Base-by-base conservation (phyloP, 1,140 invertebrate species). In the Sinonovacula constricta region DNA sequence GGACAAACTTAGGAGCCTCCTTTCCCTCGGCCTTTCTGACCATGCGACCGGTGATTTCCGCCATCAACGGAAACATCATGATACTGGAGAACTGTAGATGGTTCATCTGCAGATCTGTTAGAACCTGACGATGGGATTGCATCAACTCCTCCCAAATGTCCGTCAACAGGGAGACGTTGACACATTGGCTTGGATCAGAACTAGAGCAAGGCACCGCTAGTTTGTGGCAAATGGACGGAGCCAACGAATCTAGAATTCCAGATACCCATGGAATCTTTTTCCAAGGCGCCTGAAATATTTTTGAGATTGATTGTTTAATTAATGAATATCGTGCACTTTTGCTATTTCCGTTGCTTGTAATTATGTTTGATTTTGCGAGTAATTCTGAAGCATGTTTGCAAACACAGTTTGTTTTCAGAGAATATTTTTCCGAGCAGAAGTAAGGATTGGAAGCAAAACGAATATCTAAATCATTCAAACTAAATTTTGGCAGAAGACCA, bases 141-240 rank as follows among this genome's bases (percentile, higher is more conserved):
- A 90, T 85, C n/a, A 92, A 65, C 39, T 85, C 81, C 12, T 86
- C 69, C 78, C 88, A 90, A 4, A 92, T 45, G 39, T 83, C 81
- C 10, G 83, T 80, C 3, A 92, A 53, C 30, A 90, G 53, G 12
- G 53, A 39, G 18, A 69, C 24, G 28, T 76, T 49, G 5, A 87
- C 63, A 74, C 86, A 87, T 18, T 78, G 54, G 0, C 45, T 59
- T 10, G 76, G 60, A 36, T 83, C 77, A 10, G 79, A 75, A 34
- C 81, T 76, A 18, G 31, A 63, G 77, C 96, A 98, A 0, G 96
- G 96, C 30, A 97, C 88, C 0, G 93, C 91, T 10, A 94, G 94
- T 26, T 94, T 94, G 84, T 98, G 97, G 87, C 97, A 98, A 4
- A 96, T 92, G 84, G 96, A 96, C 0, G 95, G 94, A 39, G 97